These are phyloP conservation scores for Toxostoma redivivum DNA, from an alignment of 2,113 vertebrate genomes.

Conservation along the genomic window DNA sequence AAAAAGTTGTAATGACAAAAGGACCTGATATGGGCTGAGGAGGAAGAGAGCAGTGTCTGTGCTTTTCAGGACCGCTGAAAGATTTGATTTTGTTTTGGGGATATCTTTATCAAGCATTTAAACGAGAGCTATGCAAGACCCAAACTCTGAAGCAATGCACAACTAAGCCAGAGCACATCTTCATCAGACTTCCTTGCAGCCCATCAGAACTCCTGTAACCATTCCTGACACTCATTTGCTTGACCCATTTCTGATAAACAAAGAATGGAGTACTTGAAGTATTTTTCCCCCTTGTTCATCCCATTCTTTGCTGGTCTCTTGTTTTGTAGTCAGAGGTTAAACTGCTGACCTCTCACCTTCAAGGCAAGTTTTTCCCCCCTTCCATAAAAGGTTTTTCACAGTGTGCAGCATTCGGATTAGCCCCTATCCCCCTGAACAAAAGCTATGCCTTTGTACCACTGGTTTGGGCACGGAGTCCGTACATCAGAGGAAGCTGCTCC, in stretches of 20 bases:
- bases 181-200: background rate
- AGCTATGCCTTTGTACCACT: constrained; percentile 83
- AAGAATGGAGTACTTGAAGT: constrained; percentile 68
- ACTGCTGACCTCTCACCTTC: constrained; percentile 93
- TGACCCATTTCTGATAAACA: constrained; percentile 66
- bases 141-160: background rate
- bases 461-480: constrained; percentile 76
- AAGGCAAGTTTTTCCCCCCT: constrained; percentile 78
- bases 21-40: background rate
- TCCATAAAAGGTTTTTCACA: constrained; percentile 87
- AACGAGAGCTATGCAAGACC: background rate
- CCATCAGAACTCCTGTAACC: constrained; percentile 41
- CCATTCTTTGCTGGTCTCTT: constrained; percentile 58
- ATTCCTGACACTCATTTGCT: constrained; percentile 67
- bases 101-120: background rate
- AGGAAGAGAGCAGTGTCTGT: background rate
- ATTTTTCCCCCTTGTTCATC: constrained; percentile 59
- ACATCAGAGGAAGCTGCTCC: constrained; percentile 89
- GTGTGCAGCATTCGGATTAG: constrained; percentile 88
- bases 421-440: constrained; percentile 86
- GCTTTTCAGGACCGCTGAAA: background rate
- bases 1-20: background rate
- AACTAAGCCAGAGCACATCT: background rate
- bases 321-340: constrained; percentile 92
- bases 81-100: background rate